Base-by-base conservation (phyloP, 2,797 vertebrate species). In the Liasis olivaceus region DNA sequence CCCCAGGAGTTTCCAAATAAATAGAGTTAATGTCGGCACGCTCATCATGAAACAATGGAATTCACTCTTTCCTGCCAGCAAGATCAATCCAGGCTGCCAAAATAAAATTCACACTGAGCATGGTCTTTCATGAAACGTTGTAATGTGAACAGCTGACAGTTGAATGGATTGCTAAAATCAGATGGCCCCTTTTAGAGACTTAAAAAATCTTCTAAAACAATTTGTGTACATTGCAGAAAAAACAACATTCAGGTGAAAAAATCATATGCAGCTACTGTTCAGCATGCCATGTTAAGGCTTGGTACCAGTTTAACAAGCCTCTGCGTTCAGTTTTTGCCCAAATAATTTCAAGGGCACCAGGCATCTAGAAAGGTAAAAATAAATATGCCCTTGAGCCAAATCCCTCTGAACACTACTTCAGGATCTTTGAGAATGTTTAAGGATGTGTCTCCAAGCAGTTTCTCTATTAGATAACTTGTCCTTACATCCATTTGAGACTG, bases 31-130 rank as follows among this genome's bases (percentile, higher is more conserved):
- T 54, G 8, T 72, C 89, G 58, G 20, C 5, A 72, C 28, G 92
- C 93, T 89, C 98, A 98, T 98, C 1, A 92, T 91, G 31, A 26
- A 88, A 0, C 2, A 7, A 64, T 88, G n/a, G n/a, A 56, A 59
- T 24, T 59, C 90, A 90, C 90, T 89, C 86, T 7, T 63, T 60
- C 59, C 36, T 24, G 63, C 63, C 56, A 7, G 1, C 62, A 5
- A 90, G 58, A 62, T 58, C 64, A 60, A 64, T 87, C 24, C 31
- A 47, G 36, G 13, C 47, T 47, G 24, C 47, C 58, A 51, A 58
- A 91, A 66, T 54, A 85, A 62, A 85, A 69, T 87, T 77, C 87
- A 91, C 42, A 47, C 5, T 7, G 17, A 91, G 17, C 51, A 59
- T 31, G 69, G 69, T 47, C 12, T 31, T 72, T 42, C 59, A 56